These are phyloP conservation scores for Drosophila takahashii DNA, from an alignment of 1,140 invertebrate genomes.

Conservation along the genomic window DNA sequence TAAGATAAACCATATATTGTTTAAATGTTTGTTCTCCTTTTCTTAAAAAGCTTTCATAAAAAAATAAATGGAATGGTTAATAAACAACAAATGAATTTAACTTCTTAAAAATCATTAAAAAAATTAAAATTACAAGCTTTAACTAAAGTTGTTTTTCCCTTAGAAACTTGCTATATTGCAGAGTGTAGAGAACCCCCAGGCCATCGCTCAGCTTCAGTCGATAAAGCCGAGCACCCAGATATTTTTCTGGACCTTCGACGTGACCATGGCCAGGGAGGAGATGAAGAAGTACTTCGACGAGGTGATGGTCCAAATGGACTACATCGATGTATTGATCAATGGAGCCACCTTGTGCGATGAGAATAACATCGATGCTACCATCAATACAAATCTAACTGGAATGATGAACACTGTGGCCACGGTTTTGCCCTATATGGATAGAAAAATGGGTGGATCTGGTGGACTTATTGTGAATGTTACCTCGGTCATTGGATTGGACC, in stretches of 20 bases:
- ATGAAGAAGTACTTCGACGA: conserved; percentile 81
- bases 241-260: conserved; percentile 78
- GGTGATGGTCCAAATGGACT: conserved; percentile 75
- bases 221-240: conserved; percentile 75
- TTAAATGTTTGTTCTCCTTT: not conserved
- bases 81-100: not conserved
- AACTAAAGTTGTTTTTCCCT: not conserved
- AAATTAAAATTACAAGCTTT: not conserved
- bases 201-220: conserved; percentile 70
- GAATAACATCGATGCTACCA: conserved; percentile 65
- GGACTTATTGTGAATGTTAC: conserved; percentile 88
- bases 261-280: conserved; percentile 70
- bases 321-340: conserved; percentile 80
- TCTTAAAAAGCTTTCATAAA: not conserved
- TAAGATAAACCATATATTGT: not conserved
- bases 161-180: conserved; percentile 79
- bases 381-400: conserved; percentile 74
- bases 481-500: conserved; percentile 86
- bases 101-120: not conserved
- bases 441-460: conserved; percentile 86
- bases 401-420: conserved; percentile 77
- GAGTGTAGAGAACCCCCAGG: conserved; percentile 68
- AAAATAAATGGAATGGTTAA: not conserved
- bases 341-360: conserved; percentile 72
- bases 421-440: conserved; percentile 85